Percentiles rank a stretch among this genome's conserved stretches.
phyloP scores from a whole-genome alignment of 1,140 invertebrate genomes.

The Pantala flavescens region DNA sequence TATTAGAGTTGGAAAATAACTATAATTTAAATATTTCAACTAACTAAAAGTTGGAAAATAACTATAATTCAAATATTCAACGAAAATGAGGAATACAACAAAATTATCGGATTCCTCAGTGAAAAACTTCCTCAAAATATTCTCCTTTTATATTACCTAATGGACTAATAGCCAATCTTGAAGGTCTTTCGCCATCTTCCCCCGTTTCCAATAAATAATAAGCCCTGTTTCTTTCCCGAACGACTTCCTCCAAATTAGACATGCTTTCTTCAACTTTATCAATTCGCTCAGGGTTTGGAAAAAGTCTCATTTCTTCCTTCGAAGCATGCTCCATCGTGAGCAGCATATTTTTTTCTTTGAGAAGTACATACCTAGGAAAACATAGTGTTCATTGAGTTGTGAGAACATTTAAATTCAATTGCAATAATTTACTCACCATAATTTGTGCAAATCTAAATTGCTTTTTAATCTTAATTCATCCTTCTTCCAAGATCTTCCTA shows the following conservation, averaged over 20 bases:
- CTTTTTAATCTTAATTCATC: slow-evolving; percentile 93
- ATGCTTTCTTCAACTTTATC: slow-evolving; percentile 92
- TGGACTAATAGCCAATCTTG: slow-evolving; percentile 41
- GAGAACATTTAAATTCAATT: slow-evolving; percentile 13
- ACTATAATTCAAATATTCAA: too few species aligned
- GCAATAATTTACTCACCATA: slow-evolving; percentile 59
- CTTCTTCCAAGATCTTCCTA: slow-evolving; percentile 76
- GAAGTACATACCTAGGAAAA: slow-evolving; percentile 64
- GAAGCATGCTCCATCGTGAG: slow-evolving; percentile 88
- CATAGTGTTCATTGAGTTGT: slow-evolving; percentile 13
- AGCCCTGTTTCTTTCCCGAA: slow-evolving; percentile 85
- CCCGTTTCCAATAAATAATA: slow-evolving; percentile 87
- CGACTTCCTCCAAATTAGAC: slow-evolving; percentile 84
- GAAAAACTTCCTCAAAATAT: background rate
- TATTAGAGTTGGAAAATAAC: too few species aligned
- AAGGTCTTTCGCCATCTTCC: slow-evolving; percentile 62
- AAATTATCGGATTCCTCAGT: too few species aligned
- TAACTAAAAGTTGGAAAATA: too few species aligned
- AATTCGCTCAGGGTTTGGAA: slow-evolving; percentile 89
- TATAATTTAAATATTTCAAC: too few species aligned
- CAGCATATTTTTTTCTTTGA: slow-evolving; percentile 96
- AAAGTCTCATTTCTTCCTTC: slow-evolving; percentile 53
- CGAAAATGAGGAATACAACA: too few species aligned
- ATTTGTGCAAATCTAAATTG: slow-evolving; percentile 91
- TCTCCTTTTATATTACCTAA: slow-evolving; percentile 41